phyloP scores from a whole-genome alignment of 2,113 vertebrate genomes.

The Pomatorhinus ruficollis region DNA sequence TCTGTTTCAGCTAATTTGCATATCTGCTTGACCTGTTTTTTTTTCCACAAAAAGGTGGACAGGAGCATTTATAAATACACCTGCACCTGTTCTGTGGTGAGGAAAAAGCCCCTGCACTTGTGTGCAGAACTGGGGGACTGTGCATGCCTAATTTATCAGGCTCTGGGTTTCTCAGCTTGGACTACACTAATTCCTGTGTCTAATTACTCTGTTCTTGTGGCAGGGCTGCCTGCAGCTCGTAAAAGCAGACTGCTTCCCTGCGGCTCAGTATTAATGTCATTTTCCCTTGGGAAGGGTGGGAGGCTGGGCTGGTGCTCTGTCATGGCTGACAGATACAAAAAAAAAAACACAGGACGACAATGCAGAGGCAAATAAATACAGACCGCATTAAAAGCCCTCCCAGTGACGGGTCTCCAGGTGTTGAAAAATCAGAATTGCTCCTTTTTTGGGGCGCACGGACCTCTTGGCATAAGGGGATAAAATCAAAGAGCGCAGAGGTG shows the following conservation, averaged over 20 bases:
- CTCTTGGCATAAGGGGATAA: accelerated
- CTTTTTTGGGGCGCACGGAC: not conserved
- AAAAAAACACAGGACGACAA: not conserved
- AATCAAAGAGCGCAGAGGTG: accelerated
- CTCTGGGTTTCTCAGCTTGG: not conserved
- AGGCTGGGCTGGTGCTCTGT: not conserved
- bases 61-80: slow-evolving; percentile 3
- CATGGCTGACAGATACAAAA: too few species aligned
- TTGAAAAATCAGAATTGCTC: not conserved
- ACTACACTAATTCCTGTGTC: too few species aligned
- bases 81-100: slow-evolving; percentile 69
- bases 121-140: not conserved
- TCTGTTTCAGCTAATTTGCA: not conserved
- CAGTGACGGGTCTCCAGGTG: not conserved
- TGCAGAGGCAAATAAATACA: accelerated
- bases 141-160: not conserved
- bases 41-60: not conserved
- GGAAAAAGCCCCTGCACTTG: slow-evolving; percentile 57
- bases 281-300: not conserved
- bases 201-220: not conserved
- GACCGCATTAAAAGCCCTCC: not conserved
- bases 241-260: not conserved
- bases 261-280: not conserved
- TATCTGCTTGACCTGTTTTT: not conserved
- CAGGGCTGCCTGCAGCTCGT: not conserved